A percentile compares a stretch with the other conserved stretches of the same genome.
Conservation (phyloP, 2,888 invertebrate genomes). For the Dusona sp. region DNA sequence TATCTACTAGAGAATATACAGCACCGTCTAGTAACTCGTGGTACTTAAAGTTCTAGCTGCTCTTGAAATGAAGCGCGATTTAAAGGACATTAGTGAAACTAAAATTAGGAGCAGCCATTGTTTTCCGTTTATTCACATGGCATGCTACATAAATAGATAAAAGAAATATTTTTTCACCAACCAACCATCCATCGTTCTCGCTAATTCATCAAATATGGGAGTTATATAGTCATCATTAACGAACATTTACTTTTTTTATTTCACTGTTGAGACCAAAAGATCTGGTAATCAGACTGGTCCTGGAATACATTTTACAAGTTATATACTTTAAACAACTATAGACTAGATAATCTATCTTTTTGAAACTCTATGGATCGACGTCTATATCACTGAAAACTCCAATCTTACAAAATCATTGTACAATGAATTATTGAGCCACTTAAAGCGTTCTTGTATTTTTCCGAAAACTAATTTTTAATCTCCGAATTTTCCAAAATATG, state of each 20-base stretch:
- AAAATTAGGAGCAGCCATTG: neutral
- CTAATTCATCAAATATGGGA: neutral
- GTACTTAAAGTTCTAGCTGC: constrained; percentile 5
- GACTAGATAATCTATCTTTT: too few relatives aligned
- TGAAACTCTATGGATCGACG: too few relatives aligned
- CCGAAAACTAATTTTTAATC: neutral
- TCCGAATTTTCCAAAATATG: neutral
- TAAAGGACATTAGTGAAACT: neutral
- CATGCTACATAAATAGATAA: neutral
- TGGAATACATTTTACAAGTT: too few relatives aligned
- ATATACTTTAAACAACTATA: too few relatives aligned
- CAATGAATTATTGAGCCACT: neutral
- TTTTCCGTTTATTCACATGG: neutral
- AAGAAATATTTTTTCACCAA: neutral
- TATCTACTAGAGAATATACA: constrained; percentile 22
- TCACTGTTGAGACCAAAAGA: too few relatives aligned
- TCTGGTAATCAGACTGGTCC: too few relatives aligned
- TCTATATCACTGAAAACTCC: too few relatives aligned
- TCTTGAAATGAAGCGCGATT: constrained; percentile 8
- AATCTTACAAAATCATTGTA: neutral
- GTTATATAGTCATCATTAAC: neutral
- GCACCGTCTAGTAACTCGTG: neutral
- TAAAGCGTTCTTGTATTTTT: neutral
- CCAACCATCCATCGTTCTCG: neutral
- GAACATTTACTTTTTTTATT: too few relatives aligned